A percentile compares a stretch with the other conserved stretches of the same genome.
Conservation (phyloP, 2,113 vertebrate species). For the Pseudorasbora parva region DNA sequence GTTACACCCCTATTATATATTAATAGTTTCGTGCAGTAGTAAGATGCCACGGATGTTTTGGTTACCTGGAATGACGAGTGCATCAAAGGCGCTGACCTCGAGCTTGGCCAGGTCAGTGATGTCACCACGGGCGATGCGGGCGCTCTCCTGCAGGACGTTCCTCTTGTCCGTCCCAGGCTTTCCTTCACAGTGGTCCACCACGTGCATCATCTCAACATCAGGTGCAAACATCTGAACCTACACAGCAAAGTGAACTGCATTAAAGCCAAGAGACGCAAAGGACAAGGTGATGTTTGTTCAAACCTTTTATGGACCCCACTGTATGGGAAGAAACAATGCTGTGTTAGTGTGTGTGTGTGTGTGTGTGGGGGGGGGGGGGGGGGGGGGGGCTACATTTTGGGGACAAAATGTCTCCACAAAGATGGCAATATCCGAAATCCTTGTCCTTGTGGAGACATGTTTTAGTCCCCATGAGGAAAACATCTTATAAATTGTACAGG, state of each 20-base stretch:
- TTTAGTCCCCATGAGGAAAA: too few relatives aligned
- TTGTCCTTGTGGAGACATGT: too few relatives aligned
- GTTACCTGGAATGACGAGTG: conserved; percentile 88
- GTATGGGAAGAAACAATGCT: too few relatives aligned
- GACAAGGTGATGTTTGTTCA: too few relatives aligned
- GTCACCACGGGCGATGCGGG: conserved; percentile 91
- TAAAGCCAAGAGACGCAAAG: neutral
- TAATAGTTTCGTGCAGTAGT: neutral
- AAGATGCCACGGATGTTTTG: neutral
- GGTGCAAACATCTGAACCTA: conserved; percentile 93
- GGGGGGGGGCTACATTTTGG: too few relatives aligned
- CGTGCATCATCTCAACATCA: conserved; percentile 88
- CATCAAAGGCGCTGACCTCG: conserved; percentile 80
- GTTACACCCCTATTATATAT: neutral
- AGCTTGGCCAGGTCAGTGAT: conserved; percentile 82
- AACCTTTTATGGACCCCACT: too few relatives aligned
- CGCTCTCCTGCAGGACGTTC: conserved; percentile 90
- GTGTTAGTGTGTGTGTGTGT: too few relatives aligned
- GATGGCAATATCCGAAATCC: too few relatives aligned
- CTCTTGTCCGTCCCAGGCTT: conserved; percentile 86
- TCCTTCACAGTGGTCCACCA: conserved; percentile 89
- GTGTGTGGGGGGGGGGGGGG: too few relatives aligned
- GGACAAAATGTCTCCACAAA: too few relatives aligned
- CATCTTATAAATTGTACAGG: too few relatives aligned
- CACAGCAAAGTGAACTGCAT: conserved; percentile 11